Evolutionary conservation across 2,888 invertebrate species (phyloP).

Genomic region (Cataglyphis livida): DNA sequence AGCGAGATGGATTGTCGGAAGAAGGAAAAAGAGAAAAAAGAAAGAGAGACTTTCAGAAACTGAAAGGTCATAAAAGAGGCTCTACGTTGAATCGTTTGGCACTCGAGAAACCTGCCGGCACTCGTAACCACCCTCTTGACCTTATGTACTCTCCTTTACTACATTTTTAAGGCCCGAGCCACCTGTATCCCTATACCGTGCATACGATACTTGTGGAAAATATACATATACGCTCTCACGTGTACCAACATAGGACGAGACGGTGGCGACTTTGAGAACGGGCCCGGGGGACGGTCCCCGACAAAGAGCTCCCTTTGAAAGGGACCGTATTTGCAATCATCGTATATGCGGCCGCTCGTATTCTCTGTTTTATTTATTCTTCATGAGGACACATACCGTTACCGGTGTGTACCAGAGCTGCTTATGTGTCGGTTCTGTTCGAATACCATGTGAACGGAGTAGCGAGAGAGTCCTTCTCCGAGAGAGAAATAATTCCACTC

Average conservation of each 20-base stretch:
- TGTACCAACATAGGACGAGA: conserved; percentile 6
- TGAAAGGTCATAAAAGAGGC: conserved; percentile 57
- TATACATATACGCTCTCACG: conserved; percentile 9
- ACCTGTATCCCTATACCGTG: conserved; percentile 55
- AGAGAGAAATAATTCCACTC: conserved; percentile 20
- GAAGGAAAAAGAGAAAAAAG: conserved; percentile 10
- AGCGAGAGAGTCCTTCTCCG: not conserved
- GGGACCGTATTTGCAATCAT: conserved; percentile 42
- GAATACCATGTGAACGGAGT: conserved; percentile 3
- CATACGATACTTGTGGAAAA: conserved; percentile 52
- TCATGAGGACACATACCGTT: conserved; percentile 26
- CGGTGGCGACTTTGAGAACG: conserved; percentile 5
- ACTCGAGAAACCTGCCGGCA: conserved; percentile 68
- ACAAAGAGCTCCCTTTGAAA: conserved; percentile 43
- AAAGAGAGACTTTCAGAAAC: conserved; percentile 10
- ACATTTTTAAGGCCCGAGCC: conserved; percentile 66
- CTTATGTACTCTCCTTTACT: conserved; percentile 70
- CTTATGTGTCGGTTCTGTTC: conserved; percentile 29
- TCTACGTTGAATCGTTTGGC: conserved; percentile 65
- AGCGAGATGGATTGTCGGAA: not conserved
- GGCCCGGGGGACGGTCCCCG: conserved; percentile 15
- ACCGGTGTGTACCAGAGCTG: not conserved
- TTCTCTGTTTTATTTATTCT: conserved; percentile 45
- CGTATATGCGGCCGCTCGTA: conserved; percentile 25
- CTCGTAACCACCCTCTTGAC: conserved; percentile 76